Evolutionary conservation across 2,888 invertebrate species (phyloP), one percentile per base, ranked within the genome.

Genomic region (Plemyria rubiginata): DNA sequence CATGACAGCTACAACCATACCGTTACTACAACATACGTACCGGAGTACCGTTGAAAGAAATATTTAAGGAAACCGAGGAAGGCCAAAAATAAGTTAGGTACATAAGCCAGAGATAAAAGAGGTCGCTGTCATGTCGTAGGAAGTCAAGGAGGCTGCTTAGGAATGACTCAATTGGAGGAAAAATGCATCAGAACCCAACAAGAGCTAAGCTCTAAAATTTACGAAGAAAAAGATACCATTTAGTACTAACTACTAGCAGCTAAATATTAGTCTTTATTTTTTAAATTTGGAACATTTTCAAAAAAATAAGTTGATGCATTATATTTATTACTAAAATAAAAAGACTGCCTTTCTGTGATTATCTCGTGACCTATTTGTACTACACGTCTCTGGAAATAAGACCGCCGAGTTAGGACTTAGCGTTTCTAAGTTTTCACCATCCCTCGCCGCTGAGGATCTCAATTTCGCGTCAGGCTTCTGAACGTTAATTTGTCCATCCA

Each of bases 361-460:
- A 54, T 28, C 50, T 13, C 57, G 29, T 50, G 36, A 36, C 28
- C 50, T 62, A 28, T 49, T 22, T 49, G 13, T 45, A 43, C 15
- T 45, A 45, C 45, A 15, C 40, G 28, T 45, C 41, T 49, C 56
- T 49, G 55, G 45, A 53, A 60, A 55, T 56, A 49, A 48, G 53
- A 38, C 38, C 56, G 40, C 55, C 13, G 52, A 63, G 60, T 50
- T 83, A 75, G 80, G 84, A 85, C 87, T 90, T 90, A 89, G 87
- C 90, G 81, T 89, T 92, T 80, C 83, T 91, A 92, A 85, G 91
- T 86, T 89, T 91, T 92, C 92, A 81, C 80, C 78, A 82, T 81
- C 80, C 79, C 81, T 86, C 80, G 82, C 77, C 76, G 76, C 73
- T 74, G 68, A 80, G 82, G 84, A 86, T 87, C 86, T 87, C 86